phyloP scores from a whole-genome alignment of 1,140 invertebrate species.

The Drosophila biarmipes region DNA sequence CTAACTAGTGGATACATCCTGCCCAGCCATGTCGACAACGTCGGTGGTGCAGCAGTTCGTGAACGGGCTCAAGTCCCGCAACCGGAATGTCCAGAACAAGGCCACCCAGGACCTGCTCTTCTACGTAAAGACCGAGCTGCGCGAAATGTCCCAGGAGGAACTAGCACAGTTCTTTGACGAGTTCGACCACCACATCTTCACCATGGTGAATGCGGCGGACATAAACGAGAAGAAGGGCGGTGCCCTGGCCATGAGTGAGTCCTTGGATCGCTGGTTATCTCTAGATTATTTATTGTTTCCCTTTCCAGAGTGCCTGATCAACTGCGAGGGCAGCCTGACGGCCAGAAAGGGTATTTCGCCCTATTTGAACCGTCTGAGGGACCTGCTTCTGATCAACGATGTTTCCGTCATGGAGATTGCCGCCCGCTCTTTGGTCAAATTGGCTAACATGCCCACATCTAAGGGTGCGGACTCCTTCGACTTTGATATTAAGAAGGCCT shows the following conservation, averaged over 20 bases:
- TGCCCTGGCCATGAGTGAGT: conserved; percentile 95
- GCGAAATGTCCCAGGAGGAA: conserved; percentile 96
- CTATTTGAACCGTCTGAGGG: conserved; percentile 96
- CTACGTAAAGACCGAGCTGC: conserved; percentile 96
- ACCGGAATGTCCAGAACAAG: conserved; percentile 93
- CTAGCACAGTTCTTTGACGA: conserved; percentile 96
- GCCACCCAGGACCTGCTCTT: conserved; percentile 94
- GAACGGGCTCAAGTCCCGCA: conserved; percentile 93
- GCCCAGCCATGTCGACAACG: conserved; percentile 72
- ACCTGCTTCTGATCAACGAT: conserved; percentile 95
- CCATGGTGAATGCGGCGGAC: conserved; percentile 97
- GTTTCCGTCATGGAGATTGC: conserved; percentile 97
- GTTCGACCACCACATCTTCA: conserved; percentile 97
- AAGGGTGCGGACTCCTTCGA: conserved; percentile 98
- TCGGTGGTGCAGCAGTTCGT: conserved; percentile 92
- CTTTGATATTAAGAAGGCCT: conserved; percentile 97
- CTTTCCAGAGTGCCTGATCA: conserved; percentile 93
- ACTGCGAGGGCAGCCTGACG: conserved; percentile 94
- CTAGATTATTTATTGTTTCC: background rate
- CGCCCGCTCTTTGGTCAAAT: conserved; percentile 96
- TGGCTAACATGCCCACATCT: conserved; percentile 95
- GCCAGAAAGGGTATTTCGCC: conserved; percentile 94
- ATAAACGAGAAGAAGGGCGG: conserved; percentile 98
- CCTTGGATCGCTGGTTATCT: background rate
- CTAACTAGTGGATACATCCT: conserved; percentile 7